Percentiles rank a stretch among this genome's conserved stretches.
Conservation (phyloP, 1,140 invertebrate species). For the Bradynema listronoti region DNA sequence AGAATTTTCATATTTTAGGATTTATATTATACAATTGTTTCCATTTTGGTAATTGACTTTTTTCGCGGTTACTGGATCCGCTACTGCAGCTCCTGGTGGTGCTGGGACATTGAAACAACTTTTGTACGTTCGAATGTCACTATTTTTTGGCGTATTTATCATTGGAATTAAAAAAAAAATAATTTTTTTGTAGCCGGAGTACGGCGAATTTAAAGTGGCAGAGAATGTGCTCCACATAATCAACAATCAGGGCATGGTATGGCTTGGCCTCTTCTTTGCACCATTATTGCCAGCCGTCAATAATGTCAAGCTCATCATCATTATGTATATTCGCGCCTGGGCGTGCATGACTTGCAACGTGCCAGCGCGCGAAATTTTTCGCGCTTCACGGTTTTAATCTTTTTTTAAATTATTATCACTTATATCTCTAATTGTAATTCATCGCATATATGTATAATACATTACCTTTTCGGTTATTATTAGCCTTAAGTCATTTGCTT, state of each 20-base stretch:
- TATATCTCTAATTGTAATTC: no score
- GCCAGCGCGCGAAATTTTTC: slow-evolving; percentile 83
- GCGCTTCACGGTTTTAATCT: slow-evolving; percentile 28
- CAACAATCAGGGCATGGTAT: slow-evolving; percentile 93
- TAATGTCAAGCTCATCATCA: slow-evolving; percentile 77
- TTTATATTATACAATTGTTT: slow-evolving; percentile 65
- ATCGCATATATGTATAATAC: no score
- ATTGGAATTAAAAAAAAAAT: background rate
- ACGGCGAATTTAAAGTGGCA: slow-evolving; percentile 94
- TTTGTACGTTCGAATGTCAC: slow-evolving; percentile 61
- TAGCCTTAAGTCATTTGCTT: no score
- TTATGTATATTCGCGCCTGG: slow-evolving; percentile 77
- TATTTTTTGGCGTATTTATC: background rate
- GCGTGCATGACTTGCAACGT: slow-evolving; percentile 66
- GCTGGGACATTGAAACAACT: slow-evolving; percentile 91
- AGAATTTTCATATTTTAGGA: slow-evolving; percentile 13
- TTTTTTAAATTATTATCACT: no score
- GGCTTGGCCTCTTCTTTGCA: slow-evolving; percentile 77
- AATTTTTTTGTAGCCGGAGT: slow-evolving; percentile 67
- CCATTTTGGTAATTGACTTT: slow-evolving; percentile 81
- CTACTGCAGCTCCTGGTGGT: slow-evolving; percentile 81
- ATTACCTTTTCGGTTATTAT: no score
- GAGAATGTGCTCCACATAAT: slow-evolving; percentile 92
- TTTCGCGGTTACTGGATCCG: slow-evolving; percentile 82
- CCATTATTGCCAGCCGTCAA: slow-evolving; percentile 84